phyloP scores from a whole-genome alignment of 2,113 vertebrate species.

The Cynocephalus volans region DNA sequence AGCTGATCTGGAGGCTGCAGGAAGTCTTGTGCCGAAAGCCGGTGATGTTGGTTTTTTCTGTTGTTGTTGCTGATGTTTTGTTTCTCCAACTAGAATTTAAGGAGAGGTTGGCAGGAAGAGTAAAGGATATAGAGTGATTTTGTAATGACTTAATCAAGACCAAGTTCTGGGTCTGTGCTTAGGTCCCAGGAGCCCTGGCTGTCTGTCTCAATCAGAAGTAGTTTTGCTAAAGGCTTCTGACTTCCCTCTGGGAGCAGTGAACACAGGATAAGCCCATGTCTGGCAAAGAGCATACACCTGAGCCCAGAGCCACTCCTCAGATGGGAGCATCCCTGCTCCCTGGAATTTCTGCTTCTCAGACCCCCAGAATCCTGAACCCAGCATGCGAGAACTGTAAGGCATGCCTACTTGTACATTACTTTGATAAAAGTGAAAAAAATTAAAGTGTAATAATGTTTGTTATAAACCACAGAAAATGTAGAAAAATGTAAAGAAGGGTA shows the following conservation, averaged over 20 bases:
- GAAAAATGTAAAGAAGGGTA: conserved; percentile 4
- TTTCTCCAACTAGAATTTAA: background rate
- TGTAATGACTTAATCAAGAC: background rate
- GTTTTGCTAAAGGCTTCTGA: background rate
- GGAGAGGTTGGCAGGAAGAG: background rate
- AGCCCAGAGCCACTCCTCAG: background rate
- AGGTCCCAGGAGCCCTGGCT: background rate
- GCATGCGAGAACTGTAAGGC: background rate
- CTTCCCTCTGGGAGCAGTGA: background rate
- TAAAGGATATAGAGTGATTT: background rate
- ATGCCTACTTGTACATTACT: background rate
- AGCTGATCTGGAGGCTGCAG: background rate
- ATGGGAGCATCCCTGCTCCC: background rate
- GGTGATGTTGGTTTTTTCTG: no score
- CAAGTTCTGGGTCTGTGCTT: background rate
- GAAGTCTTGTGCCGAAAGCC: background rate
- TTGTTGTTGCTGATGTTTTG: background rate
- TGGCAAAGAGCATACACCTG: background rate
- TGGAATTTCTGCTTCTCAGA: background rate
- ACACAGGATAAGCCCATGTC: background rate
- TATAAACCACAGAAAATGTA: conserved; percentile 1
- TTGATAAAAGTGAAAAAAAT: conserved; percentile 37
- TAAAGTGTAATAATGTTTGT: background rate
- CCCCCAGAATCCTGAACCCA: background rate
- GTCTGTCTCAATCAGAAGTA: background rate